Base-by-base conservation (phyloP, 2,888 invertebrate genomes). In the Linyphia triangularis region DNA sequence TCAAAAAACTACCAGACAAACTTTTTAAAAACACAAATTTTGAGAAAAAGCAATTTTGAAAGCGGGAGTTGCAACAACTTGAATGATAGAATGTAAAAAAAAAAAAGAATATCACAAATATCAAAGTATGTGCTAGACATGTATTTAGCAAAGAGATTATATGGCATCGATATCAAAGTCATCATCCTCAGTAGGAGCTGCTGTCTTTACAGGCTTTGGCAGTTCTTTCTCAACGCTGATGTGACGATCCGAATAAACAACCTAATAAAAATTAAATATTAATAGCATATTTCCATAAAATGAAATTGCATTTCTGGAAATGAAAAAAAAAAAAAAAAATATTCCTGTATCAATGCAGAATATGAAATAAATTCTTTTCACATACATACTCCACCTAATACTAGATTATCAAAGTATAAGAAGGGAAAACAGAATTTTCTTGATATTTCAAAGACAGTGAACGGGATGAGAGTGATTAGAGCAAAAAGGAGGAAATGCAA, bases 161-260 rank as follows among this genome's bases (percentile, higher is more conserved):
- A 97, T 97, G 93, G 97, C 97, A 94, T 97, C 97, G 93, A 97
- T 97, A 93, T 97, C 97, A 92, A 97, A 95, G 92, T 97, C 96
- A 90, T 95, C 96, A 37, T 67, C 79, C 19, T 67, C 85, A 65
- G 75, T 85, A 77, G 75, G 75, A 37, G 65, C 72, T 75, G 92
- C 93, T 22, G 75, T 30, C 30, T 89, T 82, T 16, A 79, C 78
- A 37, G 77, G 77, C 65, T 88, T 90, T 33, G 89, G 79, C 26
- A 75, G 86, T 90, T 90, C 91, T 89, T 90, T 93, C 90, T 93
- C 93, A 92, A 94, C 95, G 93, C 96, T 96, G 92, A 95, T 95
- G 75, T 96, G 96, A 92, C 97, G 96, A 93, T 97, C 97, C 93
- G 96, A 95, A 93, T 97, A 97, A 93, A 97, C 97, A 93, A 97